Percentiles rank a stretch among this genome's conserved stretches.
Conservation (phyloP, 2,797 vertebrate genomes). For the Micropoecilia bifurca region DNA sequence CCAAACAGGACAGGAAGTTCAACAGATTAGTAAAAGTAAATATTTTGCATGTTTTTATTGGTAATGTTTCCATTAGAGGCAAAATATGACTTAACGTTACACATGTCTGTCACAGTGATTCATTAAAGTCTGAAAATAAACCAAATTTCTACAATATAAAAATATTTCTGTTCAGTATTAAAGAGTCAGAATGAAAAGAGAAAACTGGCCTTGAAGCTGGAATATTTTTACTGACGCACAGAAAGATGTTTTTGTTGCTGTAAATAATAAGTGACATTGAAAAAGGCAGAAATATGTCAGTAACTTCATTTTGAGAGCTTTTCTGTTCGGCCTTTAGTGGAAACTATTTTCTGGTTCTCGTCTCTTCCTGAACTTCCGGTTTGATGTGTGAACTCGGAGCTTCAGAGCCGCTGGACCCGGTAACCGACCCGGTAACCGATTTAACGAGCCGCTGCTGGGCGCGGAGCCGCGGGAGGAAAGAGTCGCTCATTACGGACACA, state of each 20-base stretch:
- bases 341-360: not conserved
- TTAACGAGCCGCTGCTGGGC: not conserved
- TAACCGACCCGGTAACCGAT: not conserved
- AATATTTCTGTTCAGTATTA: too few species aligned
- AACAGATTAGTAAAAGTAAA: not conserved
- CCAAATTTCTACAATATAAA: not conserved
- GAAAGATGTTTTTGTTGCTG: not conserved
- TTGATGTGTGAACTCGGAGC: not conserved
- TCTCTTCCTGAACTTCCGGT: not conserved
- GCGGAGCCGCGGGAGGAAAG: constrained; percentile 20
- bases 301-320: not conserved
- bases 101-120: not conserved
- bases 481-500: constrained; percentile 3
- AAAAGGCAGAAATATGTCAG: not conserved
- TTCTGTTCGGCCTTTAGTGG: not conserved
- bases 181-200: not conserved
- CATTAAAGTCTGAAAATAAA: not conserved
- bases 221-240: not conserved
- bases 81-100: too few species aligned
- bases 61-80: not conserved
- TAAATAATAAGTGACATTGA: not conserved
- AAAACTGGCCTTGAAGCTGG: not conserved
- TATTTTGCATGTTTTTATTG: not conserved
- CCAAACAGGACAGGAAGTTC: not conserved
- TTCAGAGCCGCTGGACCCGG: not conserved